Evolutionary conservation across 2,888 invertebrate species (phyloP), one percentile per base, ranked within the genome.

Genomic region (Trissoscelio sp.): DNA sequence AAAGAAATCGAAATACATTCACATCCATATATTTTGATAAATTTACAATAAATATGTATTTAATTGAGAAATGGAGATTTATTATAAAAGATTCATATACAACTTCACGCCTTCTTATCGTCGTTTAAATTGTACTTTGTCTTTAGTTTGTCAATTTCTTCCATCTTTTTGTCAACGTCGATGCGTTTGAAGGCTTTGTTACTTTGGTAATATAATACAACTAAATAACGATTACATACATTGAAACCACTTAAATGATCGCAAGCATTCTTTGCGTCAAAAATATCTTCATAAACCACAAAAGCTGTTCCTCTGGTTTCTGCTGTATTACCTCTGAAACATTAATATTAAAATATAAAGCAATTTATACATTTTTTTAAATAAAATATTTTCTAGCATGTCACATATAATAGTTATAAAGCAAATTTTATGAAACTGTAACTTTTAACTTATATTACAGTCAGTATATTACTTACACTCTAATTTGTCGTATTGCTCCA

Each of bases 201-300:
- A 31, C 97, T 96, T 92, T 99, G 98, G 91, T 99, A 99, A 92
- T 99, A 99, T 5, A 99, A 92, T 0, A 99, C 99, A n/a, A 99
- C 99, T 34, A 99, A 93, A 91, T 99, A 99, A 87, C 99, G 94
- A 92, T 99, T 99, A 91, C 99, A 99, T 28, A 99, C 99, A 92
- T 99, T 99, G 92, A 99, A 99, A 6, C 99, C 99, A 69, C 98
- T 98, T 67, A 99, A 93, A 92, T 99, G 99, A 91, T 99, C 99
- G 92, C 99, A 99, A 2, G 99, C 99, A 93, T 99, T 99, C 92
- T 99, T 99, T 0, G 99, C 99, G 94, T 99, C 99, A 93, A 99
- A 99, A 88, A 99, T 99, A 90, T 99, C 99, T 92, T 99, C 99
- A 92, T 99, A 99, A 0, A 99, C 98, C 55, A 99, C 99, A 94